phyloP scores from a whole-genome alignment of 2,113 vertebrate species.

The Hemichromis elongatus region DNA sequence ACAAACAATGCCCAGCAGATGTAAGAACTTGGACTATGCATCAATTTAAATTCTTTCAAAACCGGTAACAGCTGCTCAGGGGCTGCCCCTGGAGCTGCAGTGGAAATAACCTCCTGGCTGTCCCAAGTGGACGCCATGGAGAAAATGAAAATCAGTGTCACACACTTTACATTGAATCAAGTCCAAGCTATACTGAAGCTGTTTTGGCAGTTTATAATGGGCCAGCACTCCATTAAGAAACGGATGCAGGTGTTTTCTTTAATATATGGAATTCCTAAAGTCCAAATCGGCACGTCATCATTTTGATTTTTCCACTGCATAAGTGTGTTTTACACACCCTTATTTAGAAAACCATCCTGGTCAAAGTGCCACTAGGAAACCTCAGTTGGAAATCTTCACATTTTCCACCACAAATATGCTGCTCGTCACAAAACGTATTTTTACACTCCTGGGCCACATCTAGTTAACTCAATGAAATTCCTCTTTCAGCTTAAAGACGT shows the following conservation, averaged over 20 bases:
- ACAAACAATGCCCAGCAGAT: slow-evolving; percentile 19
- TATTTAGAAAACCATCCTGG: not conserved
- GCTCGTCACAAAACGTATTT: not conserved
- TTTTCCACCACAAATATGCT: not conserved
- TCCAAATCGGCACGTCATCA: not conserved
- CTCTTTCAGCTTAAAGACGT: not conserved
- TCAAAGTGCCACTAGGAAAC: not conserved
- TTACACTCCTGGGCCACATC: not conserved
- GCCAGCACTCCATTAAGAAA: slow-evolving; percentile 23
- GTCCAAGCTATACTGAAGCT: slow-evolving; percentile 8
- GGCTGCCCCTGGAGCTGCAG: slow-evolving; percentile 7
- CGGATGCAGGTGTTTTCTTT: slow-evolving; percentile 25
- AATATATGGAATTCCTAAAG: slow-evolving; percentile 24
- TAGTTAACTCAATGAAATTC: not conserved
- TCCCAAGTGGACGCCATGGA: not conserved
- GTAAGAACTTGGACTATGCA: slow-evolving; percentile 19
- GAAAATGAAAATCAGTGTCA: slow-evolving; percentile 13
- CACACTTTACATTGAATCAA: not conserved
- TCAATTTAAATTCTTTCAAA: slow-evolving; percentile 50
- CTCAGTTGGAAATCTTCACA: not conserved
- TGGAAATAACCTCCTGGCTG: slow-evolving; percentile 18
- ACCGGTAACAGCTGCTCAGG: slow-evolving; percentile 47
- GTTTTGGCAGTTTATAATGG: slow-evolving; percentile 30
- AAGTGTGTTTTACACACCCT: not conserved
- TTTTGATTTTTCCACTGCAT: slow-evolving; percentile 7